Evolutionary conservation across 2,797 vertebrate genomes (phyloP).

Genomic region (Cyclura pinguis): DNA sequence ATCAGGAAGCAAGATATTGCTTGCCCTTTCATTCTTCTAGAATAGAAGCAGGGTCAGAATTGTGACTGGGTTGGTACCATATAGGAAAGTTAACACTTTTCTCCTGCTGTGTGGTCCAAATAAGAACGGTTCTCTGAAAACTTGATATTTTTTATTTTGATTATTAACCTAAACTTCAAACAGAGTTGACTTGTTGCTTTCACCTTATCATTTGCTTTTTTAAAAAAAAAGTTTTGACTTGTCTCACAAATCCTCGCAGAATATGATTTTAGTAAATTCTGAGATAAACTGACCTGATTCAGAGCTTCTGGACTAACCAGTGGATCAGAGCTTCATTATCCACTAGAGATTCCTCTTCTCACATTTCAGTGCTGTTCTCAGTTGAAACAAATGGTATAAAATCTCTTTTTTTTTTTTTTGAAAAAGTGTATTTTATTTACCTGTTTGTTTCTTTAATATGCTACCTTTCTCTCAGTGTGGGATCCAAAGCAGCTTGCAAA

Average conservation of each 20-base stretch:
- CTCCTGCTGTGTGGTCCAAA: not conserved
- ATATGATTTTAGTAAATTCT: not conserved
- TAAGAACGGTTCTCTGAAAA: not conserved
- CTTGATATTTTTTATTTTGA: not conserved
- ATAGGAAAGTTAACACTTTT: not conserved
- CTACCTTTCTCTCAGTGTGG: too few relatives aligned
- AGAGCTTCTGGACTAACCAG: not conserved
- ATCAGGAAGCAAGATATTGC: too few relatives aligned
- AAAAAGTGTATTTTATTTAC: too few relatives aligned
- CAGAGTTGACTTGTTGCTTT: not conserved
- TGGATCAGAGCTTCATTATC: not conserved
- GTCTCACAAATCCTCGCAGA: too few relatives aligned
- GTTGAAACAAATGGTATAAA: too few relatives aligned
- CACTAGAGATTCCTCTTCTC: not conserved
- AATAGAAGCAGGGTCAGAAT: too few relatives aligned
- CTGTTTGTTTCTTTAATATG: too few relatives aligned
- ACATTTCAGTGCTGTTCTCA: not conserved
- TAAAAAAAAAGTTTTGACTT: not conserved
- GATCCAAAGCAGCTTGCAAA: too few relatives aligned
- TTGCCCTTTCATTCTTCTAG: too few relatives aligned
- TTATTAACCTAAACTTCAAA: not conserved
- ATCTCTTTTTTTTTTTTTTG: too few relatives aligned
- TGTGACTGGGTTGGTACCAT: too few relatives aligned
- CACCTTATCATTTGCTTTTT: not conserved
- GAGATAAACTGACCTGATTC: not conserved